These are phyloP conservation scores for Ichneumoninae sp. DNA, from an alignment of 2,888 invertebrate species.

Conservation along the genomic window DNA sequence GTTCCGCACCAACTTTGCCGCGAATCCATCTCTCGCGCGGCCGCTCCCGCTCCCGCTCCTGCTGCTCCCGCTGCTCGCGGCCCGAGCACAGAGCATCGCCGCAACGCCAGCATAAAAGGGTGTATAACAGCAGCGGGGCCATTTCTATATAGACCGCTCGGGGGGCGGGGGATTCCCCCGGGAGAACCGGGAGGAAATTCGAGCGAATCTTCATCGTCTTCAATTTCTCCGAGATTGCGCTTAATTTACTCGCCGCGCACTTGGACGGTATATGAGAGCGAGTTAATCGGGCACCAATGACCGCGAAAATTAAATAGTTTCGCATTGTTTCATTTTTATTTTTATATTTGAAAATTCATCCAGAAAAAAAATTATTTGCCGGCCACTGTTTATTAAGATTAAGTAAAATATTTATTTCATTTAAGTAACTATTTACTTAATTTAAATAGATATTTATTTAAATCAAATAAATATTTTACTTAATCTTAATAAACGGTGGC, in stretches of 20 bases:
- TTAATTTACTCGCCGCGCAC: constrained; percentile 52
- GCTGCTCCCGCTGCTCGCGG: constrained; percentile 21
- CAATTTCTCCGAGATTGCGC: constrained; percentile 46
- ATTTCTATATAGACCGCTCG: constrained; percentile 40
- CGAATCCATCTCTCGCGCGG: constrained; percentile 78
- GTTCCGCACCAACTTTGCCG: constrained; percentile 81
- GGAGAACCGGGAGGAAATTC: not conserved
- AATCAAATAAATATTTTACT: too few relatives aligned
- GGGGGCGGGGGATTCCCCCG: constrained; percentile 17
- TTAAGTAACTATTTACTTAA: too few relatives aligned
- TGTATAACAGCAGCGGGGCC: constrained; percentile 33
- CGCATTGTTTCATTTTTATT: too few relatives aligned
- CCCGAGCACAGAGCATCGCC: constrained; percentile 37
- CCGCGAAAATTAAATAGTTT: not conserved
- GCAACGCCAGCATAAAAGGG: constrained; percentile 10
- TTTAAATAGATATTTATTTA: too few relatives aligned
- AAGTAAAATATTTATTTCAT: too few relatives aligned
- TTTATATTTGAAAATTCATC: too few relatives aligned
- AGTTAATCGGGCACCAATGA: not conserved
- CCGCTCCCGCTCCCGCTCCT: constrained; percentile 45
- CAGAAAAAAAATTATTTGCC: too few relatives aligned
- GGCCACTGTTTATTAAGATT: too few relatives aligned
- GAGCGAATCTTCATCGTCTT: constrained; percentile 48
- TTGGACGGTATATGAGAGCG: constrained; percentile 16
- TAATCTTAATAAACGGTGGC: too few relatives aligned